Evolutionary conservation across 2,888 invertebrate genomes (phyloP).

Genomic region (Drosophila ustulata): DNA sequence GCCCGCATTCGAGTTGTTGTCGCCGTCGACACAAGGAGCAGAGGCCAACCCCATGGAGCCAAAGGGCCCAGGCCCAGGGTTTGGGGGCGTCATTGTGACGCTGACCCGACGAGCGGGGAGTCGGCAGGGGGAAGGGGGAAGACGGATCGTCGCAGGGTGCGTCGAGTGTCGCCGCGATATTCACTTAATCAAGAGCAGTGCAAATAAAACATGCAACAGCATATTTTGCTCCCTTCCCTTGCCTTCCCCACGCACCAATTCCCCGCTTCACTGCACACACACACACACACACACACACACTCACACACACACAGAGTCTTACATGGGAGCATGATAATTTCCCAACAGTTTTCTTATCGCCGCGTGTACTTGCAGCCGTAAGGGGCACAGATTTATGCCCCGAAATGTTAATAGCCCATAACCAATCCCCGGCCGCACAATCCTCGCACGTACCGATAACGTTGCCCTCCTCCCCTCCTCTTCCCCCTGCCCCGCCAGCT

Average conservation of each 20-base stretch:
- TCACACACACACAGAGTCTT: neutral
- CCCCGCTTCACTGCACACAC: slow-evolving; percentile 22
- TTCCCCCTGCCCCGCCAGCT: slow-evolving; percentile 18
- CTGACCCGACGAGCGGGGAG: neutral
- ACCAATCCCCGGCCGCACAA: slow-evolving; percentile 69
- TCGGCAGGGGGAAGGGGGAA: neutral
- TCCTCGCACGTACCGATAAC: slow-evolving; percentile 53
- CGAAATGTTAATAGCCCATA: slow-evolving; percentile 75
- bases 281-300: slow-evolving; percentile 3
- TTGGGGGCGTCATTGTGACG: neutral
- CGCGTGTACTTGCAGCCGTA: slow-evolving; percentile 39
- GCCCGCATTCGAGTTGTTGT: slow-evolving; percentile 52
- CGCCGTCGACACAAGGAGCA: slow-evolving; percentile 19
- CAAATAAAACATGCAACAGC: slow-evolving; percentile 33
- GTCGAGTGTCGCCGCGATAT: slow-evolving; percentile 36
- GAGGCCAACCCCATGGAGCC: neutral
- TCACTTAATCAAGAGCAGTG: slow-evolving; percentile 49
- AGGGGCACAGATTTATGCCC: slow-evolving; percentile 70
- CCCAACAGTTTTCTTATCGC: slow-evolving; percentile 47
- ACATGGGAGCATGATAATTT: slow-evolving; percentile 25
- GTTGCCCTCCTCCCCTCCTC: neutral
- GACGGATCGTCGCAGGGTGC: slow-evolving; percentile 11
- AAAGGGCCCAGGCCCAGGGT: slow-evolving; percentile 17
- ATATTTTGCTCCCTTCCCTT: neutral
- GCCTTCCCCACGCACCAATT: slow-evolving; percentile 5